A percentile compares a stretch with the other conserved stretches of the same genome.
Conservation (phyloP, 2,888 invertebrate species). For the Eurois occulta region DNA sequence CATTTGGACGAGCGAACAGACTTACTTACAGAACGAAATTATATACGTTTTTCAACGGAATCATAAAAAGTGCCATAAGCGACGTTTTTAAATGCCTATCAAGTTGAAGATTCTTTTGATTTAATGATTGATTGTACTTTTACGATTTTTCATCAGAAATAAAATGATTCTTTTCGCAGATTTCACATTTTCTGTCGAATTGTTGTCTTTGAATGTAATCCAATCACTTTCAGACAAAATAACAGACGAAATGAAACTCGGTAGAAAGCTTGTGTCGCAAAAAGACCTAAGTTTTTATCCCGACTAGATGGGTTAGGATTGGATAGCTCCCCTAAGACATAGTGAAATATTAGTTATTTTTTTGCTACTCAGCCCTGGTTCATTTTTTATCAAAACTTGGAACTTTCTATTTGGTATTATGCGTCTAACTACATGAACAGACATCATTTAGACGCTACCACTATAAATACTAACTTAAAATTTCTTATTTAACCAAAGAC, state of each 20-base stretch:
- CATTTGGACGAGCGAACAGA: background rate
- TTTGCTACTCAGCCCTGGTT: constrained; percentile 16
- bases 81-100: background rate
- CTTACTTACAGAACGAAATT: background rate
- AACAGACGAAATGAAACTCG: constrained; percentile 33
- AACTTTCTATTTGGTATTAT: background rate
- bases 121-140: background rate
- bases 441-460: background rate
- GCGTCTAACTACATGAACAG: background rate
- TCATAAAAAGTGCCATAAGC: background rate
- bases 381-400: background rate
- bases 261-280: constrained; percentile 33
- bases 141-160: constrained; percentile 1
- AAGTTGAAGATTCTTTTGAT: background rate
- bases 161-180: background rate
- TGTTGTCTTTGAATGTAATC: constrained; percentile 11
- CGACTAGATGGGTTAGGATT: constrained; percentile 52
- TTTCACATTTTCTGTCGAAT: constrained; percentile 1
- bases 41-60: background rate
- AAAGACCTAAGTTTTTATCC: constrained; percentile 48
- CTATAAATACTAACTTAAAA: background rate
- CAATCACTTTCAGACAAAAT: constrained; percentile 31
- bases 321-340: constrained; percentile 52
- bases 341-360: constrained; percentile 49
- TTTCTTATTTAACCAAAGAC: background rate